A percentile compares a stretch with the other conserved stretches of the same genome.
Evolutionary conservation across 2,888 invertebrate genomes (phyloP).

Genomic region (Sepiola atlantica): DNA sequence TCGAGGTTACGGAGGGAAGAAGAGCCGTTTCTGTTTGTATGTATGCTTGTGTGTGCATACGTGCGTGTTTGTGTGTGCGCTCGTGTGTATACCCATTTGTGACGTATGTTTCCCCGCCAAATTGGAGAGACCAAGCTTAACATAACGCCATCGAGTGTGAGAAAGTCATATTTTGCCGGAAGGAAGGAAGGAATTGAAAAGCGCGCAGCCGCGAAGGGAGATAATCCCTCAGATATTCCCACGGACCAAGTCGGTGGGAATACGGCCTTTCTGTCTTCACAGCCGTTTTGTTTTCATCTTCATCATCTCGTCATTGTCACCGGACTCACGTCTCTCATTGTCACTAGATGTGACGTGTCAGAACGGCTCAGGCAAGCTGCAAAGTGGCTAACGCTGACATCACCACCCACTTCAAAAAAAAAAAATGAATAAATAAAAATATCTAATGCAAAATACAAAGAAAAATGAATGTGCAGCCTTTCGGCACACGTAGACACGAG

Average conservation of each 20-base stretch:
- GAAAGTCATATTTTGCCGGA: background rate
- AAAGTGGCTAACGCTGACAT: background rate
- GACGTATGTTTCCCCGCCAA: background rate
- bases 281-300: background rate
- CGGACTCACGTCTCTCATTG: background rate
- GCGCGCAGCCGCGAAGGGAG: background rate
- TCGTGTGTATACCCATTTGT: no score
- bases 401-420: background rate
- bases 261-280: background rate
- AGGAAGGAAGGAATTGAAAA: background rate
- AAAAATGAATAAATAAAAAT: background rate
- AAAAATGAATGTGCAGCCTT: background rate
- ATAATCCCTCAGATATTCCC: conserved; percentile 4
- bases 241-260: background rate
- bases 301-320: background rate
- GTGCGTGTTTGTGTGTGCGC: no score
- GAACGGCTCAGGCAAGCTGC: background rate
- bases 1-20: no score
- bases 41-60: no score
- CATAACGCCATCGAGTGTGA: background rate
- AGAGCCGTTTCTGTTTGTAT: no score
- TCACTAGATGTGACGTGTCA: background rate
- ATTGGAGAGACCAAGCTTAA: background rate
- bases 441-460: no score
- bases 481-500: conserved; percentile 32